These are phyloP conservation scores for Todus mexicanus DNA, from an alignment of 2,797 vertebrate genomes.

Conservation along the genomic window DNA sequence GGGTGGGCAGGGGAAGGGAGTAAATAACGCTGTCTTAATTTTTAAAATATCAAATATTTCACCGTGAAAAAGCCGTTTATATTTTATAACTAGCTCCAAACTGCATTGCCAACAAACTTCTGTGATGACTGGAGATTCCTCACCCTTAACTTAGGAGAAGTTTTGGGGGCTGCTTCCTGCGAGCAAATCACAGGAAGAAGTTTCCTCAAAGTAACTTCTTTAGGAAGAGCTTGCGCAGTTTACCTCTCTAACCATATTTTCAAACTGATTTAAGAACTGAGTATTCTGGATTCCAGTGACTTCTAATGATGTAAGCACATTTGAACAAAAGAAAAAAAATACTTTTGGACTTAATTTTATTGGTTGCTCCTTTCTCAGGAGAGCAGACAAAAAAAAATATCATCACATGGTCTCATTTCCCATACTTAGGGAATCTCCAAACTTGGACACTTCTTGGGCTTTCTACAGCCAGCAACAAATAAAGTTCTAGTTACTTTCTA, in stretches of 20 bases:
- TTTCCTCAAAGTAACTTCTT: background rate
- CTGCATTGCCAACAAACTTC: background rate
- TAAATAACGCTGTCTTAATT: slow-evolving; percentile 55
- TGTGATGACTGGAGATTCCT: background rate
- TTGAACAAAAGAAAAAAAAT: background rate
- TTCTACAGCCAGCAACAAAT: background rate
- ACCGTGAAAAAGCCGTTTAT: slow-evolving; percentile 8
- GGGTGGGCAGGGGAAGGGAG: slow-evolving; percentile 42
- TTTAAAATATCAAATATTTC: slow-evolving; percentile 65
- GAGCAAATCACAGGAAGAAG: background rate
- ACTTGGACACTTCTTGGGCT: background rate
- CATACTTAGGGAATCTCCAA: background rate
- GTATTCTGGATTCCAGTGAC: background rate
- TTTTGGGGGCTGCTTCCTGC: background rate
- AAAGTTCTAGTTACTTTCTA: background rate
- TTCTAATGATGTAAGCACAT: background rate
- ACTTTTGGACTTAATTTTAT: background rate
- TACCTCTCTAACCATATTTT: background rate
- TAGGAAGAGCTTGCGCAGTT: background rate
- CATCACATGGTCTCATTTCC: background rate
- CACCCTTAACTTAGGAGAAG: background rate
- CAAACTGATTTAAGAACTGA: background rate
- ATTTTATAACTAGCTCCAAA: slow-evolving; percentile 38
- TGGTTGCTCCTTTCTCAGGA: background rate
- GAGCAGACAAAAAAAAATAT: background rate